These are phyloP conservation scores for Pseudorectes ferrugineus DNA, from an alignment of 2,113 vertebrate species.

Conservation along the genomic window DNA sequence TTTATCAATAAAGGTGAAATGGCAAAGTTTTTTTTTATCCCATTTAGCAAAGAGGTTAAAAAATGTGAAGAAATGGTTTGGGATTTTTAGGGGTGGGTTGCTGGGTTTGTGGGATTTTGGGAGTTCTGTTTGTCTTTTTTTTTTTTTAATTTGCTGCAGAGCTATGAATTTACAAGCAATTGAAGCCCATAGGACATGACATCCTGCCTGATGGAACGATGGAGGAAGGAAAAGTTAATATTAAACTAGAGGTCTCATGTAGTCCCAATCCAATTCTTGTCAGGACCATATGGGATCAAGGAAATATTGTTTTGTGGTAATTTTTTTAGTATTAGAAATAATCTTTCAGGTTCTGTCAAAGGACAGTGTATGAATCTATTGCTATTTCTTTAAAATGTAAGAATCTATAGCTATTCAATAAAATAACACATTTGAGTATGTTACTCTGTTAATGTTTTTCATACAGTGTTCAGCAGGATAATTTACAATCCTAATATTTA, in stretches of 20 bases:
- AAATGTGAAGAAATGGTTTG: background rate
- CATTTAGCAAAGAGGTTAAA: background rate
- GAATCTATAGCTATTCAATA: background rate
- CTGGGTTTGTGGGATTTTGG: accelerated
- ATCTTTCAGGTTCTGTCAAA: background rate
- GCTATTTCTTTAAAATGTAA: background rate
- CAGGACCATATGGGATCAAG: background rate
- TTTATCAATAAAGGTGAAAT: background rate
- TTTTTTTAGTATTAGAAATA: background rate
- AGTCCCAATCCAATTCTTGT: background rate
- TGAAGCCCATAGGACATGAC: background rate
- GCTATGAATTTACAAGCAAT: background rate
- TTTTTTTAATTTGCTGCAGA: background rate
- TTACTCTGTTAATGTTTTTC: background rate
- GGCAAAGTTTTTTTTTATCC: background rate
- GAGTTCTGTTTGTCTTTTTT: background rate
- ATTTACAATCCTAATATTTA: background rate
- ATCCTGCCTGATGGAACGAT: background rate
- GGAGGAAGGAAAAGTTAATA: background rate
- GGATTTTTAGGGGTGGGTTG: background rate
- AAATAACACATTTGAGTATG: background rate
- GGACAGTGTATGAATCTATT: background rate
- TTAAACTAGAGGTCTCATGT: background rate
- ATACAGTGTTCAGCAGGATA: background rate
- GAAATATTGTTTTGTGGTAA: background rate